Evolutionary conservation across 2,113 vertebrate genomes (phyloP).

Genomic region (Erpornis zantholeuca): DNA sequence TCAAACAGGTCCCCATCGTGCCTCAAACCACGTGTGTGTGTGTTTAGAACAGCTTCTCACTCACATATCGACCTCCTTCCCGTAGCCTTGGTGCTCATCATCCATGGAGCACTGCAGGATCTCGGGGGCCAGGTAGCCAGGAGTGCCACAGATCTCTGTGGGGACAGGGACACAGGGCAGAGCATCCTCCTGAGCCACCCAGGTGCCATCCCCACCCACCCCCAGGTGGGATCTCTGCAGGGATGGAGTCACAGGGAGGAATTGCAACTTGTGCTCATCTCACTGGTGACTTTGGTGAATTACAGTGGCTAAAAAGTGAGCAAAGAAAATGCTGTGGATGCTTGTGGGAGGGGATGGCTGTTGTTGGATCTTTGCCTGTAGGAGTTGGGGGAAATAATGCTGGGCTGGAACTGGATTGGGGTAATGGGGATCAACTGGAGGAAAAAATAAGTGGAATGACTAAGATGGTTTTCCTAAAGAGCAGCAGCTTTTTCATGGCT

Average conservation of each 20-base stretch:
- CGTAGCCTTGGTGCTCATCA: constrained; percentile 82
- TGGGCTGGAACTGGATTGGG: background rate
- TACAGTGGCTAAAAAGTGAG: background rate
- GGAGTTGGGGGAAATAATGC: background rate
- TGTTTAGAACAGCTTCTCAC: background rate
- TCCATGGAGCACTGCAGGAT: constrained; percentile 98
- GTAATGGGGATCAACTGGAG: background rate
- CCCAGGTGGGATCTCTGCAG: background rate
- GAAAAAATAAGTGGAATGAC: background rate
- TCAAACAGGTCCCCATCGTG: too few relatives aligned
- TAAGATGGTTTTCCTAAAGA: background rate
- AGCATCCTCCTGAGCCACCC: background rate
- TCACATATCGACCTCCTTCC: constrained; percentile 92
- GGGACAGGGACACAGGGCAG: background rate
- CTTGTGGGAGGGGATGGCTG: rapidly evolving
- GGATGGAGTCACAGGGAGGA: background rate
- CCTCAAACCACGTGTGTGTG: too few relatives aligned
- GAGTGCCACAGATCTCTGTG: constrained; percentile 94
- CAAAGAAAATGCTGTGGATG: background rate
- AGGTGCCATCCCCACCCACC: background rate
- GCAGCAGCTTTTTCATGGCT: background rate
- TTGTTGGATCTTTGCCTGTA: background rate
- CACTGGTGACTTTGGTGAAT: background rate
- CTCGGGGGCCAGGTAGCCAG: constrained; percentile 93
- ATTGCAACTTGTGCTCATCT: background rate